Evolutionary conservation across 2,797 vertebrate genomes (phyloP).

Genomic region (Pseudochirops corinnae): DNA sequence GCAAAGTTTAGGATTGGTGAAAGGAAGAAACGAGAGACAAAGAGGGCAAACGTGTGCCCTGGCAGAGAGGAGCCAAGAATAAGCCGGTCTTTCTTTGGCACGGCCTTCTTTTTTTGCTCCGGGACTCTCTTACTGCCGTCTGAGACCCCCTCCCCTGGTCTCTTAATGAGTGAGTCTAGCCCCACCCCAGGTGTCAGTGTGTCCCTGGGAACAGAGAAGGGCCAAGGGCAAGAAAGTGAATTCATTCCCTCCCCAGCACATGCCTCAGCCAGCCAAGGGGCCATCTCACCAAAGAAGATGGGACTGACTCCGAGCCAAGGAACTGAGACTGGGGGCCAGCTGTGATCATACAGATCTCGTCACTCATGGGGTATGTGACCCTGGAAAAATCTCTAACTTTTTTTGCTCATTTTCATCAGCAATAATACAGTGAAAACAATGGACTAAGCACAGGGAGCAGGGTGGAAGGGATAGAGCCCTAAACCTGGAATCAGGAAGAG

Average conservation of each 20-base stretch:
- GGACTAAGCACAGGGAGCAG: neutral
- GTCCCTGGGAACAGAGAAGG: neutral
- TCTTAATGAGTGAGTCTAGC: neutral
- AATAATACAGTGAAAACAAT: neutral
- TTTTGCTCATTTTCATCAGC: neutral
- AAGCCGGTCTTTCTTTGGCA: neutral
- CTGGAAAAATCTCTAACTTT: neutral
- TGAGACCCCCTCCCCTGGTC: conserved; percentile 4
- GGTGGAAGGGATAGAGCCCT: neutral
- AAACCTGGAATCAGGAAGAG: neutral
- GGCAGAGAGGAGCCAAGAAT: neutral
- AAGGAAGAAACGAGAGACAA: neutral
- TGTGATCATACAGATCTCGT: neutral
- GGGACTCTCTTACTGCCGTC: neutral
- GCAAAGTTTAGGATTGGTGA: neutral
- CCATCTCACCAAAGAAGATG: neutral
- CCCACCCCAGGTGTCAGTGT: conserved; percentile 4
- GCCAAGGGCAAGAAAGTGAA: neutral
- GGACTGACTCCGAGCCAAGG: neutral
- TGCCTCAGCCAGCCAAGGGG: neutral
- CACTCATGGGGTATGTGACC: neutral
- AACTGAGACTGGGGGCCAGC: neutral
- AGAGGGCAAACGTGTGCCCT: neutral
- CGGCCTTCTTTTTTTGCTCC: neutral
- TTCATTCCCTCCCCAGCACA: conserved; percentile 1